Evolutionary conservation across 2,113 vertebrate genomes (phyloP).

Genomic region (Irena cyanogastra): DNA sequence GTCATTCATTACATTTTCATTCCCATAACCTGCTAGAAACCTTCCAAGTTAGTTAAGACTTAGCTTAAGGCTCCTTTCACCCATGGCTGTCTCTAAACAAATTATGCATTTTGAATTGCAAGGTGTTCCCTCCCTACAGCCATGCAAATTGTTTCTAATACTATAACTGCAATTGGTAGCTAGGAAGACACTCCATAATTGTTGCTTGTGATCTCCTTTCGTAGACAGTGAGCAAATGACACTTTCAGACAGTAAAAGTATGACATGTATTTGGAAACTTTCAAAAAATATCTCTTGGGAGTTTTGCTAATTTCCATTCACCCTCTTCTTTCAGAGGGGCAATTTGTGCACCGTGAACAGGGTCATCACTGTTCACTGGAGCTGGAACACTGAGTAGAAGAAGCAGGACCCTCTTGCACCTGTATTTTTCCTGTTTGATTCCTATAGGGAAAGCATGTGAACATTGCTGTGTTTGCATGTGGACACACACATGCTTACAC

Average conservation of each 20-base stretch:
- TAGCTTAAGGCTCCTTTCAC: not conserved
- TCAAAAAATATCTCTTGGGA: not conserved
- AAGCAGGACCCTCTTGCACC: not conserved
- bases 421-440: not conserved
- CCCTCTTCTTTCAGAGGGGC: not conserved
- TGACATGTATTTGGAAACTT: not conserved
- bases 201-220: not conserved
- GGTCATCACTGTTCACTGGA: not conserved
- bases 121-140: not conserved
- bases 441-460: not conserved
- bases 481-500: rapidly evolving
- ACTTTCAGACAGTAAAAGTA: not conserved
- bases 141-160: not conserved
- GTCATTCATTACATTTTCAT: not conserved
- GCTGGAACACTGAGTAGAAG: not conserved
- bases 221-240: not conserved
- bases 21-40: not conserved
- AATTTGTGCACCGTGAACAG: not conserved
- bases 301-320: not conserved
- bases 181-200: not conserved
- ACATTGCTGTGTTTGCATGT: not conserved
- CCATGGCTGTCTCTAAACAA: not conserved
- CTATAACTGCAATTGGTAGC: not conserved
- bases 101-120: not conserved
- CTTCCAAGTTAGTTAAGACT: not conserved